phyloP scores from a whole-genome alignment of 2,113 vertebrate species.

The Puma concolor region DNA sequence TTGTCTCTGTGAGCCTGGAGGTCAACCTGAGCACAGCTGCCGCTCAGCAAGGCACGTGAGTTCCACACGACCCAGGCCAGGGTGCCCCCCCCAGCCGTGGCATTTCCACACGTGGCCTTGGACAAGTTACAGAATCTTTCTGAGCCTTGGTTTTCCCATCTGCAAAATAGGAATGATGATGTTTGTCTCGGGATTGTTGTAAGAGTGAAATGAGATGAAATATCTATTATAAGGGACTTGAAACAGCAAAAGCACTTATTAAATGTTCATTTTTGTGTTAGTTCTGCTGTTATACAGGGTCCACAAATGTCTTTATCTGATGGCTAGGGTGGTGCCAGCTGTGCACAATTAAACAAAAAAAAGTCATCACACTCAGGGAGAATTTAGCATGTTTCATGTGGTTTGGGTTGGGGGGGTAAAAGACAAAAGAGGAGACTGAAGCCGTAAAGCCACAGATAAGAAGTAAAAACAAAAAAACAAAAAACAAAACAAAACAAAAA shows the following conservation, averaged over 20 bases:
- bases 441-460: not conserved
- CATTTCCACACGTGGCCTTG: not conserved
- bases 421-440: not conserved
- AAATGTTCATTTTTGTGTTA: not conserved
- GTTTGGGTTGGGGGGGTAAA: not conserved
- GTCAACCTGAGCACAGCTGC: not conserved
- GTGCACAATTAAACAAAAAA: not conserved
- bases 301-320: not conserved
- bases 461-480: not conserved
- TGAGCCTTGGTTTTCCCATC: not conserved
- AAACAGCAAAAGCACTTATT: not conserved
- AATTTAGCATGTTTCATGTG: not conserved
- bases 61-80: no score
- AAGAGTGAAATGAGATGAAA: not conserved
- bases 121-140: not conserved
- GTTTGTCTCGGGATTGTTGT: not conserved
- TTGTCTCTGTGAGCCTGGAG: not conserved
- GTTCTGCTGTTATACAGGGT: not conserved
- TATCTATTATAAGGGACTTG: not conserved
- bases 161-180: not conserved
- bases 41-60: not conserved
- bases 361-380: not conserved
- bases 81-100: accelerated
- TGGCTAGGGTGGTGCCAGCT: not conserved
- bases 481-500: no score